A percentile compares a stretch with the other conserved stretches of the same genome.
phyloP scores from a whole-genome alignment of 2,113 vertebrate species.

The Lamprotornis superbus region DNA sequence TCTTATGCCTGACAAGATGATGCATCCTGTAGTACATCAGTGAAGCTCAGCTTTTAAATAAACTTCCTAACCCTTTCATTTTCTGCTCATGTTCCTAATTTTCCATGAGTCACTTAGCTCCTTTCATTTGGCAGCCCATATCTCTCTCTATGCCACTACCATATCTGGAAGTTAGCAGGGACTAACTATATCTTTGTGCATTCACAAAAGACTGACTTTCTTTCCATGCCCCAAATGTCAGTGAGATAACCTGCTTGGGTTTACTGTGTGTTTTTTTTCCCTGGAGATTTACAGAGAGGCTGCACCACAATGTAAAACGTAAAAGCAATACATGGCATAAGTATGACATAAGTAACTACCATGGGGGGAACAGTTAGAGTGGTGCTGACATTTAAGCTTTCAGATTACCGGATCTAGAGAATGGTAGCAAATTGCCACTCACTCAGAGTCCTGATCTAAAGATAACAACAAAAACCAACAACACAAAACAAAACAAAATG shows the following conservation, averaged over 20 bases:
- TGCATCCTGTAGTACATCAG: not conserved
- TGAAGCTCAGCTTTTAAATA: not conserved
- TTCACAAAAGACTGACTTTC: not conserved
- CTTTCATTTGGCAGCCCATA: not conserved
- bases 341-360: not conserved
- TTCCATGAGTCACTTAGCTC: not conserved
- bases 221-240: not conserved
- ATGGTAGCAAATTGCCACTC: not conserved
- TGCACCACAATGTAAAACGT: not conserved
- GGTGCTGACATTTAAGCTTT: not conserved
- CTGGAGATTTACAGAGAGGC: not conserved
- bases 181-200: not conserved
- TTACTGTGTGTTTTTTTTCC: not conserved
- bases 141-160: not conserved
- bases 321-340: not conserved
- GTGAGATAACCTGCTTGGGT: not conserved
- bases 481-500: not conserved
- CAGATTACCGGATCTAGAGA: not conserved
- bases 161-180: not conserved
- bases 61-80: not conserved
- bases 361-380: not conserved
- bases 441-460: not conserved
- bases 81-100: not conserved
- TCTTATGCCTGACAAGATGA: not conserved
- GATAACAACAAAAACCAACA: not conserved